Conservation (phyloP, 1,140 invertebrate species). For the Drosophila arizonae region DNA sequence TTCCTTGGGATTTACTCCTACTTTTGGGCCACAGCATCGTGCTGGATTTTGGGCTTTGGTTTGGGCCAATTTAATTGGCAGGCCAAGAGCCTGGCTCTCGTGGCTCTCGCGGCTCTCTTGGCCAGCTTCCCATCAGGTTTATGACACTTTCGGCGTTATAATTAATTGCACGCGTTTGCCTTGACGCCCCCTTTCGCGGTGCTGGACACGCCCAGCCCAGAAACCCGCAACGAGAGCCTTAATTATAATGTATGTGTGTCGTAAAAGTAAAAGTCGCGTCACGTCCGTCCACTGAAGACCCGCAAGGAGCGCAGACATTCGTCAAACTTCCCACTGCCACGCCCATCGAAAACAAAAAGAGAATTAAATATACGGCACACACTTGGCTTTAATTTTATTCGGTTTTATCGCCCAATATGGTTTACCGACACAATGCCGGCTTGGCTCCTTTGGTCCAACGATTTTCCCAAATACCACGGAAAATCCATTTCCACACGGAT, state of each 20-base stretch:
- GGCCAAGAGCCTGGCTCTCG: neutral
- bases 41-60: slow-evolving; percentile 15
- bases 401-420: slow-evolving; percentile 68
- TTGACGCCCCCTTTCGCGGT: slow-evolving; percentile 29
- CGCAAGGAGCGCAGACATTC: slow-evolving; percentile 24
- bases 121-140: slow-evolving; percentile 46
- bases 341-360: slow-evolving; percentile 16
- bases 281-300: slow-evolving; percentile 58
- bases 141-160: slow-evolving; percentile 69
- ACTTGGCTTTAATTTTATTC: slow-evolving; percentile 60
- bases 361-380: slow-evolving; percentile 10
- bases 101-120: slow-evolving; percentile 31
- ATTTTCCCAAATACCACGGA: slow-evolving; percentile 44
- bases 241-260: slow-evolving; percentile 76
- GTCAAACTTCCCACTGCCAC: slow-evolving; percentile 43
- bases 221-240: slow-evolving; percentile 20
- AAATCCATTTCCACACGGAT: slow-evolving; percentile 22
- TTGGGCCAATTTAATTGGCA: slow-evolving; percentile 57
- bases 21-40: slow-evolving; percentile 1
- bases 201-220: slow-evolving; percentile 27
- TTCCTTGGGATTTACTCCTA: neutral
- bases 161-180: slow-evolving; percentile 65
- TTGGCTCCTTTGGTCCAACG: slow-evolving; percentile 38
- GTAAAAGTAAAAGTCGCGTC: slow-evolving; percentile 69
- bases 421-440: slow-evolving; percentile 35